phyloP scores from a whole-genome alignment of 2,888 invertebrate genomes.

The Hipparchia sbordonii region DNA sequence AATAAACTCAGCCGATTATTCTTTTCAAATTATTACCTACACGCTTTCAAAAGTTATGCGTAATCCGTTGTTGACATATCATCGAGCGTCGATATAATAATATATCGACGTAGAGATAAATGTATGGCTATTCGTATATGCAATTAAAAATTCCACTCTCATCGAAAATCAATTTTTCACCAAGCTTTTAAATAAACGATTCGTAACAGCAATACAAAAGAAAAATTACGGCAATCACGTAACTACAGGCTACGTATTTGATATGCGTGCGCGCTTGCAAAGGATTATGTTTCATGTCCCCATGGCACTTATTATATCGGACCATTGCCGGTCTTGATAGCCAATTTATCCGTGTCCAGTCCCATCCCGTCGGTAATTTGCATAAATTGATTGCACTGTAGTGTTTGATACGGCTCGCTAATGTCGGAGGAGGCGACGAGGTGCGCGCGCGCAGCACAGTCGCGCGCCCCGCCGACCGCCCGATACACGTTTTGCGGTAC shows the following conservation, averaged over 20 bases:
- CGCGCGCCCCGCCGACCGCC: slow-evolving; percentile 77
- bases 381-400: slow-evolving; percentile 77
- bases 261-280: slow-evolving; percentile 11
- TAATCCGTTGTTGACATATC: no score
- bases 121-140: not conserved
- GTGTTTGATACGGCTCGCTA: slow-evolving; percentile 42
- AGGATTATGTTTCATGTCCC: slow-evolving; percentile 30
- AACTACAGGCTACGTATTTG: not conserved
- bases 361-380: slow-evolving; percentile 75
- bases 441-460: slow-evolving; percentile 67
- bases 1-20: no score
- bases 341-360: slow-evolving; percentile 51
- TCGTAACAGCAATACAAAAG: slow-evolving; percentile 2
- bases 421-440: slow-evolving; percentile 41
- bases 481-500: slow-evolving; percentile 72
- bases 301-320: slow-evolving; percentile 24
- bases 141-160: not conserved
- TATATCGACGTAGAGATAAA: slow-evolving; percentile 4
- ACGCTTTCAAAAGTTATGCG: no score
- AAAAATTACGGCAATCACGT: not conserved
- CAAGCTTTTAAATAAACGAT: not conserved
- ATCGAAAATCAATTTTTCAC: slow-evolving; percentile 8
- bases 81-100: no score
- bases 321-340: slow-evolving; percentile 43
- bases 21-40: no score